Base-by-base conservation (phyloP, 2,113 vertebrate species). In the Eonycteris spelaea region DNA sequence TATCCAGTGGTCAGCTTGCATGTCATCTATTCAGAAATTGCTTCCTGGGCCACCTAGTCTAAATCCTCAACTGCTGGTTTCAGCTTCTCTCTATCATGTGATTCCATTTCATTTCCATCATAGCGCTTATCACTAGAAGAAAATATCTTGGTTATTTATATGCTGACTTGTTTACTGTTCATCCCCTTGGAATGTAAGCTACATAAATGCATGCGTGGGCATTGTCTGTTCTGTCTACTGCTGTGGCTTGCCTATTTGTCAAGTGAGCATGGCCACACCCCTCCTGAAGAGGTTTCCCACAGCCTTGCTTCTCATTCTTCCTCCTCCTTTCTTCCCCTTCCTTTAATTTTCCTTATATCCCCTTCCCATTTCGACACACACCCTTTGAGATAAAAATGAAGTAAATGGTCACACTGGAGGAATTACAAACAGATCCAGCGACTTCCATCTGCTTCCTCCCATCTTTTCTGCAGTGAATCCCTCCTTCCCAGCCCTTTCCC, bases 321-420 rank as follows among this genome's bases (percentile, higher is more conserved):
- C 30, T 35, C 21, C 7, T 80, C 28, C 18, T 38, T 70, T 86
- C 38, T 65, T 89, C 16, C n/a, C 40, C 51, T 70, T 68, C 57
- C n/a, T 63, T 35, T 59, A 75, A 67, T 4, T 86, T 12, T 48
- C 59, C 63, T 48, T 65, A 38, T 7, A 40, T 19, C 15, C 33
- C 33, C 13, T 79, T 59, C 14, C 2, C 21, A 75, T 67, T 55
- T 51, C 26, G 71, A 55, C n/a, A 53, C 9, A n/a, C 18, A 79
- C 16, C 22, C 74, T 6, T 16, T 55, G 40, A 82, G 63, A 96
- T 59, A 40, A 74, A 94, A 77, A 84, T 4, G 22, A 90, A 94
- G 51, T 40, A 22, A 2, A 3, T 1, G 3, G 19, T 10, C 59
- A 40, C 28, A 88, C 0, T 24, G 33, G 77, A 59, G 35, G 59